These are phyloP conservation scores for Phoxinus phoxinus DNA, from an alignment of 2,113 vertebrate genomes.

Conservation along the genomic window DNA sequence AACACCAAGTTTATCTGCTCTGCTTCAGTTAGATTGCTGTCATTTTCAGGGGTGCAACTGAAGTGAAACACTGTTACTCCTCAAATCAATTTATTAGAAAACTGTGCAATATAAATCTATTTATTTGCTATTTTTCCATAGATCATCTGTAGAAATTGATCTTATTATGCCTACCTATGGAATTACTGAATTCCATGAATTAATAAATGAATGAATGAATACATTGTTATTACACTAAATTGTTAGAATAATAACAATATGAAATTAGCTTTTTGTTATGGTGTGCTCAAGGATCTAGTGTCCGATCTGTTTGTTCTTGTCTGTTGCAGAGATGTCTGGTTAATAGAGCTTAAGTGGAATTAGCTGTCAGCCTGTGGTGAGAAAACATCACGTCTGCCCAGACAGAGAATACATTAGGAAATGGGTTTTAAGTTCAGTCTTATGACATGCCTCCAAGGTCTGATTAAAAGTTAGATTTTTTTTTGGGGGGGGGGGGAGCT, in stretches of 20 bases:
- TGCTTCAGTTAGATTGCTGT: not conserved
- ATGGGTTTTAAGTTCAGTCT: not conserved
- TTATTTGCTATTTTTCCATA: not conserved
- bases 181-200: too few species aligned
- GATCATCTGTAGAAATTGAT: too few species aligned
- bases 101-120: not conserved
- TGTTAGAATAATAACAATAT: not conserved
- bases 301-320: conserved; percentile 36
- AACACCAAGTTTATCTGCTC: not conserved
- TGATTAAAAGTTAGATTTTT: not conserved
- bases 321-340: conserved; percentile 5
- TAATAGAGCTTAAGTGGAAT: conserved; percentile 41
- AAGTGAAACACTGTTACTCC: not conserved
- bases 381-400: not conserved
- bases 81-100: not conserved
- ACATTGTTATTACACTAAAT: not conserved
- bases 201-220: too few species aligned
- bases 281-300: not conserved
- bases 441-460: conserved; percentile 5
- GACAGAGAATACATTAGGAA: not conserved
- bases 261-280: not conserved
- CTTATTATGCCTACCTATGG: too few species aligned
- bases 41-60: not conserved
- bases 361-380: conserved; percentile 6
- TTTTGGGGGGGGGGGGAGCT: not conserved